Base-by-base conservation (phyloP, 2,888 invertebrate genomes). In the Steinernema hermaphroditum region DNA sequence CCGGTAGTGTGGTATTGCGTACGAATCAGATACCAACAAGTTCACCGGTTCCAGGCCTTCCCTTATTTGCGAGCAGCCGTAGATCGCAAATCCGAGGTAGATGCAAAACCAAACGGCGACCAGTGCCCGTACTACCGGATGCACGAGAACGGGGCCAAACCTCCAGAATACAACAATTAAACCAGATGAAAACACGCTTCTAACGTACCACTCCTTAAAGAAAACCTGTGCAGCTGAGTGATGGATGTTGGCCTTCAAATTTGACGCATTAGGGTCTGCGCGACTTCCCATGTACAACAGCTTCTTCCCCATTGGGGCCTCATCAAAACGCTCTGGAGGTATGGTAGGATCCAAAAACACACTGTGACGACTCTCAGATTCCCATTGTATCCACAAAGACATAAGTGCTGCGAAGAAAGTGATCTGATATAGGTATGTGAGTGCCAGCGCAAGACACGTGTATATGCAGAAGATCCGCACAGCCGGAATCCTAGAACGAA, bases 381-480 rank as follows among this genome's bases (percentile, higher is more conserved):
- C 86, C 80, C 81, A 81, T 49, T 78, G 71, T 41, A 78, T 84
- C 68, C 77, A 80, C 34, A 87, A 43, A 0, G 85, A 81, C 6
- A 86, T 74, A 29, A 82, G 75, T 0, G 80, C 86, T 29, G 82
- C 78, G 74, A 86, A 86, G 78, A 87, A 87, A 8, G 86, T 86
- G 29, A 85, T 82, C 81, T 84, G 86, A 74, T 83, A 87, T 19
- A 86, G 24, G 75, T 87, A 86, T 0, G 86, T 84, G 70, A 85
- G 75, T 43, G 78, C 73, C 68, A 86, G 80, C 6, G 86, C 85
- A 6, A 82, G 80, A 49, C 80, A 77, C 0, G 94, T 94, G 88
- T 95, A 96, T 86, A 93, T 92, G 89, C 94, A 95, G 89, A 96
- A 96, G 83, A 95, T 94, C 86, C 92, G 92, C 46, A 95, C 94